Evolutionary conservation across 2,113 vertebrate species (phyloP).

Genomic region (Eretmochelys imbricata): DNA sequence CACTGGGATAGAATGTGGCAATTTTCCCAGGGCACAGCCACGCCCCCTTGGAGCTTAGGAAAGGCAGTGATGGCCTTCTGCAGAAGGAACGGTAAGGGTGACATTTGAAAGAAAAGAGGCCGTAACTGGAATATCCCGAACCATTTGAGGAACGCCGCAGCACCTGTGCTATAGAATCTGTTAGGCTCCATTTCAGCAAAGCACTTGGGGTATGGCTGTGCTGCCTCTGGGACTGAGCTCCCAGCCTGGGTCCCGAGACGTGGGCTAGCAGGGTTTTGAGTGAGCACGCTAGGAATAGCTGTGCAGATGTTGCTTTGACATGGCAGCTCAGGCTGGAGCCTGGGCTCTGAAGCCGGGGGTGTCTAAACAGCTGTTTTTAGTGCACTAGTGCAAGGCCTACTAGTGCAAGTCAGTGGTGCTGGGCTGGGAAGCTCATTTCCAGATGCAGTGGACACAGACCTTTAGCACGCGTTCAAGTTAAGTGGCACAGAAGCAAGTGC

Average conservation of each 20-base stretch:
- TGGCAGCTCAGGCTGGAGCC: not conserved
- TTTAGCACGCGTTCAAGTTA: accelerated
- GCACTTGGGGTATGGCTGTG: not conserved
- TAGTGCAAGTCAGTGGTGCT: not conserved
- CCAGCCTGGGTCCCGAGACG: not conserved
- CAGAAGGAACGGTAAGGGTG: not conserved
- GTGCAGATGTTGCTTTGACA: not conserved
- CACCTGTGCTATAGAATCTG: not conserved
- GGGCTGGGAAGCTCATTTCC: not conserved
- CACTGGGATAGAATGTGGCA: not conserved
- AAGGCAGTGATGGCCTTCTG: not conserved
- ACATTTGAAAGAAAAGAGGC: not conserved
- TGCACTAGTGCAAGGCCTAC: not conserved
- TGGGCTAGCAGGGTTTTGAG: not conserved
- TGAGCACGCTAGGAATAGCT: not conserved
- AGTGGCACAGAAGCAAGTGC: not conserved
- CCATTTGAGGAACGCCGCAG: not conserved
- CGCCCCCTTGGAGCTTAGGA: not conserved
- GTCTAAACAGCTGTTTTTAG: not conserved
- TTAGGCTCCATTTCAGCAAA: not conserved
- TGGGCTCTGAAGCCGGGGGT: not conserved
- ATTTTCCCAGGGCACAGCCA: not conserved
- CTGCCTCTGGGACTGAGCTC: not conserved
- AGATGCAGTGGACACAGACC: not conserved
- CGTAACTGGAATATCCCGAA: not conserved